Conservation (phyloP, 35 echinoderm and acorn worm species). For the Ophiothrix spiculata region DNA sequence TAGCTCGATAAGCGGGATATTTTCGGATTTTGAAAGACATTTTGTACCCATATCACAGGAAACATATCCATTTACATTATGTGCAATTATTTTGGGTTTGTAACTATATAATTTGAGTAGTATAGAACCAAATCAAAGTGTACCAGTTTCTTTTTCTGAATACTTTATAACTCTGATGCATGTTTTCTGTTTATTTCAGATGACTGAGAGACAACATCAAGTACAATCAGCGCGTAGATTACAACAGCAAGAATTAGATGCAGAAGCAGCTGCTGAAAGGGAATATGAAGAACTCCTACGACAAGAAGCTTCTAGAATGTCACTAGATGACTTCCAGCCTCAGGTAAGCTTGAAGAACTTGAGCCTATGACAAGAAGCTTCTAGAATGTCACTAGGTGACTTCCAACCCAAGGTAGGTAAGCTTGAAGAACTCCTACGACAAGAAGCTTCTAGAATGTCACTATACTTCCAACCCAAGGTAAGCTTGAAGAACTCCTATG, state of each 20-base stretch:
- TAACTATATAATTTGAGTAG: too few relatives aligned
- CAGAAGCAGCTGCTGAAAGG: slow-evolving; percentile 69
- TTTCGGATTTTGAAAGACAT: too few relatives aligned
- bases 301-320: slow-evolving; percentile 80
- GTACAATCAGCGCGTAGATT: slow-evolving; percentile 29
- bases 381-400: slow-evolving; percentile 58
- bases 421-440: slow-evolving; percentile 84
- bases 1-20: too few relatives aligned
- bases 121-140: too few relatives aligned
- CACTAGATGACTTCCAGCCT: slow-evolving; percentile 70
- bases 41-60: too few relatives aligned
- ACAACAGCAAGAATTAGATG: slow-evolving; percentile 57
- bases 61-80: too few relatives aligned
- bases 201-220: slow-evolving; percentile 59
- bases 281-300: slow-evolving; percentile 88
- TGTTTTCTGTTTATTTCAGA: too few relatives aligned
- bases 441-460: slow-evolving; percentile 81
- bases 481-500: too few relatives aligned
- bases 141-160: too few relatives aligned
- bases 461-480: too few relatives aligned
- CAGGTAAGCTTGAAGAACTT: slow-evolving; percentile 97
- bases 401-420: slow-evolving; percentile 97
- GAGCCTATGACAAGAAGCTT: slow-evolving; percentile 83
- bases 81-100: too few relatives aligned
- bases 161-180: too few relatives aligned